phyloP scores from a whole-genome alignment of 2,113 vertebrate genomes.

The Sylvilagus bachmani region DNA sequence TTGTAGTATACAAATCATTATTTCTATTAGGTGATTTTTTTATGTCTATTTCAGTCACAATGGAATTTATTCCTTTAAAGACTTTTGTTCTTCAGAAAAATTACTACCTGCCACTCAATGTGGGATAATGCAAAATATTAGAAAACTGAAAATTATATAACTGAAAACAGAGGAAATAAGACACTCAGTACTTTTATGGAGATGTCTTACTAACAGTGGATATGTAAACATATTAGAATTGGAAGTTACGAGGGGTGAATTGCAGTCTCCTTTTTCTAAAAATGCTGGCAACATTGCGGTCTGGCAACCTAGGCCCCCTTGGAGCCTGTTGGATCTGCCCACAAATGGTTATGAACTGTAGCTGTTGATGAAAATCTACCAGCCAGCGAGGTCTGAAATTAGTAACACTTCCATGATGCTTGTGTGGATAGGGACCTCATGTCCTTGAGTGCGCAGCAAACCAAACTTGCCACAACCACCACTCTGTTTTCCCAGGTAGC shows the following conservation, averaged over 20 bases:
- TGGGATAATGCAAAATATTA: not conserved
- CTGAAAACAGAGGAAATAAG: not conserved
- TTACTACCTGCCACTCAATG: not conserved
- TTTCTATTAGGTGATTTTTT: not conserved
- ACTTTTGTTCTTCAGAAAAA: conserved; percentile 16
- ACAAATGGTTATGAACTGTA: not conserved
- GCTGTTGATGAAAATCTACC: not conserved
- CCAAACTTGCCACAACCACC: not conserved
- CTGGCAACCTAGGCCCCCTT: not conserved
- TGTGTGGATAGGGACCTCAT: not conserved
- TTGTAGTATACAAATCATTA: not conserved
- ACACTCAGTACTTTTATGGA: not conserved
- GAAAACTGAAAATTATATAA: not conserved
- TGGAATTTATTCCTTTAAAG: conserved; percentile 30
- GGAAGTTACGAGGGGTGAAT: not conserved
- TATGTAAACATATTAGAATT: not conserved
- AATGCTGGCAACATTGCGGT: not conserved
- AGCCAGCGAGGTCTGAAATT: not conserved
- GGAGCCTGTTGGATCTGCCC: not conserved
- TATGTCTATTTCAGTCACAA: conserved; percentile 28
- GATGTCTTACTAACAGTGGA: not conserved
- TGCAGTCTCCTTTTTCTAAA: not conserved
- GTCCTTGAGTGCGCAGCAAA: not conserved
- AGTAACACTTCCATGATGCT: not conserved
- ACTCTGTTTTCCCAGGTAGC: not conserved